These are phyloP conservation scores for Oncorhynchus mykiss DNA, from an alignment of 2,113 vertebrate species.

Conservation along the genomic window DNA sequence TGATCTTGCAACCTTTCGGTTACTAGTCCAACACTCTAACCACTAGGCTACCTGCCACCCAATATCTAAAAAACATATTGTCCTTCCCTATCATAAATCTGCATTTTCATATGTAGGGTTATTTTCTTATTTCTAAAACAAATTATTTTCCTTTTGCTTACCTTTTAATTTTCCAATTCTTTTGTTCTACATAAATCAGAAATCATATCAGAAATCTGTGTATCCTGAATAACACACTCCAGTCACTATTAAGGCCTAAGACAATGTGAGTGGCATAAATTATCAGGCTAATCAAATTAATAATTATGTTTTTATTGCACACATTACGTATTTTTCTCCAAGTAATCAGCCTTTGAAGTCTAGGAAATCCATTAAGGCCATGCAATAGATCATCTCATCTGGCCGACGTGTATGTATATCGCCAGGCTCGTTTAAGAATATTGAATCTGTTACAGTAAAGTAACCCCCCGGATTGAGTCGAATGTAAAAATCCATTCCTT, in stretches of 20 bases:
- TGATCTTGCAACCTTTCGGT: too few relatives aligned
- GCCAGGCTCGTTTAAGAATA: slow-evolving; percentile 75
- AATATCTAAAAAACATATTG: too few relatives aligned
- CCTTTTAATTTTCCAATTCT: not conserved
- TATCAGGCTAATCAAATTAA: slow-evolving; percentile 73
- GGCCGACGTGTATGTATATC: slow-evolving; percentile 50
- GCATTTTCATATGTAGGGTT: not conserved
- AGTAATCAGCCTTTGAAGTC: slow-evolving; percentile 65
- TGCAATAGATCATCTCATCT: slow-evolving; percentile 78
- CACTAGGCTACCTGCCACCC: too few relatives aligned
- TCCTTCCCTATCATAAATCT: too few relatives aligned
- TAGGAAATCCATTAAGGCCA: slow-evolving; percentile 75
- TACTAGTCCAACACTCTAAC: too few relatives aligned
- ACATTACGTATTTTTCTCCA: slow-evolving; percentile 66
- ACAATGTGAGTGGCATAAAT: slow-evolving; percentile 65
- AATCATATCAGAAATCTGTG: not conserved
- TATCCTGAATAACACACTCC: slow-evolving; percentile 5
- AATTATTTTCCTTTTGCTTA: not conserved
- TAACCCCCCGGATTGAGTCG: slow-evolving; percentile 75
- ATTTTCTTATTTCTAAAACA: not conserved
- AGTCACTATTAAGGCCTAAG: slow-evolving; percentile 11
- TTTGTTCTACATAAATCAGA: not conserved
- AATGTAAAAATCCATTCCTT: slow-evolving; percentile 78
- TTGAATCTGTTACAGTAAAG: slow-evolving; percentile 83
- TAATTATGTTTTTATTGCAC: slow-evolving; percentile 79